phyloP scores from a whole-genome alignment of 2,797 vertebrate genomes.

The Eutrigla gurnardus region DNA sequence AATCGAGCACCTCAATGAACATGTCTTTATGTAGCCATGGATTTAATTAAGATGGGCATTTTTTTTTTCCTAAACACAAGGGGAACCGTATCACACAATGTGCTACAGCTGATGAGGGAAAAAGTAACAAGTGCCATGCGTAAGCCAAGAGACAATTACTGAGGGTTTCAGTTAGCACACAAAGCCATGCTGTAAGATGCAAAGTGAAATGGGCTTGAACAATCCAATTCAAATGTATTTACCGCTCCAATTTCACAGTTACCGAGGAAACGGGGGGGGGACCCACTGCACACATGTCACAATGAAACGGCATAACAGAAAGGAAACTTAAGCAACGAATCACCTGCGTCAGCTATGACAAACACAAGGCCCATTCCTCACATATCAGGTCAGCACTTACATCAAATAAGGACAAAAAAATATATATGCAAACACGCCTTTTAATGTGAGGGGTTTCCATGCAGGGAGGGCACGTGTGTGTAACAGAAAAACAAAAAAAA shows the following conservation, averaged over 20 bases:
- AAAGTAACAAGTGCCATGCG: conserved; percentile 72
- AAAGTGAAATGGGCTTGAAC: conserved; percentile 44
- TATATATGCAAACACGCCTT: conserved; percentile 75
- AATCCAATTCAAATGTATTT: conserved; percentile 46
- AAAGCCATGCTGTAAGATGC: conserved; percentile 78
- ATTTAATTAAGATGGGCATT: conserved; percentile 81
- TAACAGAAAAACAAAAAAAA: conserved; percentile 60
- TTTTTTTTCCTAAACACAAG: conserved; percentile 73
- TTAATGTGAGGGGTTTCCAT: conserved; percentile 82
- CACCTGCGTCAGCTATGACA: conserved; percentile 51
- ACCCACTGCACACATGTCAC: conserved; percentile 61
- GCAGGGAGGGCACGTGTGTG: conserved; percentile 80
- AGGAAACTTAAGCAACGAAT: conserved; percentile 66
- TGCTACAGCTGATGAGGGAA: conserved; percentile 64
- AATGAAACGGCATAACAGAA: conserved; percentile 67
- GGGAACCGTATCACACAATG: conserved; percentile 60
- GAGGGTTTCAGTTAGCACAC: conserved; percentile 60
- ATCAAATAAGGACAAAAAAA: conserved; percentile 50
- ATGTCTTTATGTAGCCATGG: conserved; percentile 77
- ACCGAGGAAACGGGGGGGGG: conserved; percentile 34
- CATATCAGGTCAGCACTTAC: conserved; percentile 55
- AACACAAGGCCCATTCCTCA: conserved; percentile 59
- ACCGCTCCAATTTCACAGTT: conserved; percentile 60
- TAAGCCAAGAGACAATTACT: conserved; percentile 66
- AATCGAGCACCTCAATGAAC: conserved; percentile 80